Evolutionary conservation across 2,797 vertebrate genomes (phyloP).

Genomic region (Gadopsis bispinosus): DNA sequence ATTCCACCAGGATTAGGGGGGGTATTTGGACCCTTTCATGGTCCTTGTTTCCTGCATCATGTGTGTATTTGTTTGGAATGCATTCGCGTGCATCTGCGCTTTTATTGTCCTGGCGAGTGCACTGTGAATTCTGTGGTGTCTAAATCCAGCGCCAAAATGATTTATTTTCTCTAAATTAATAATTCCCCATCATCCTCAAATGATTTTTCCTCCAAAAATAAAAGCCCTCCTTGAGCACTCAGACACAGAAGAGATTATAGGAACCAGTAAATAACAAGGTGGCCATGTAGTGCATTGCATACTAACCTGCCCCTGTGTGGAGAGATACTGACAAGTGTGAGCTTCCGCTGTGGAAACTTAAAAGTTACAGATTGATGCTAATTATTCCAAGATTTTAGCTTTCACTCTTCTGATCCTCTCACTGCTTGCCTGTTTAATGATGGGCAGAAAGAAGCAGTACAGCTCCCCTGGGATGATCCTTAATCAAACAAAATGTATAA

Average conservation of each 20-base stretch:
- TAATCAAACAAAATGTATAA: slow-evolving; percentile 62
- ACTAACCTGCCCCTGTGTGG: slow-evolving; percentile 22
- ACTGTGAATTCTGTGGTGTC: slow-evolving; percentile 20
- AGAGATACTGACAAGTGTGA: slow-evolving; percentile 10
- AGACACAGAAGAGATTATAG: slow-evolving; percentile 21
- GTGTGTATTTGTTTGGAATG: slow-evolving; percentile 40
- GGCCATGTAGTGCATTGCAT: background rate
- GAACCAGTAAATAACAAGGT: slow-evolving; percentile 32
- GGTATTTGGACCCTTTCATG: slow-evolving; percentile 33
- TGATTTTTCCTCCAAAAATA: slow-evolving; percentile 6
- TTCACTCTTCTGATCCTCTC: slow-evolving; percentile 57
- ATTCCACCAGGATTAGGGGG: slow-evolving; percentile 45
- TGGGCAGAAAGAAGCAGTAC: slow-evolving; percentile 25
- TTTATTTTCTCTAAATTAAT: slow-evolving; percentile 46
- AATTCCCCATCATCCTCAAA: slow-evolving; percentile 44
- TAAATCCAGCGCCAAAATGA: slow-evolving; percentile 31
- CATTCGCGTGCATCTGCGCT: slow-evolving; percentile 43
- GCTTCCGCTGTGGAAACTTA: slow-evolving; percentile 22
- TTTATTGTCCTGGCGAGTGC: slow-evolving; percentile 34
- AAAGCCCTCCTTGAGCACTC: background rate
- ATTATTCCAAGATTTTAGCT: slow-evolving; percentile 49
- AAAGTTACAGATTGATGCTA: slow-evolving; percentile 44
- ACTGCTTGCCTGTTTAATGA: slow-evolving; percentile 54
- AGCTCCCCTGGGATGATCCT: slow-evolving; percentile 46
- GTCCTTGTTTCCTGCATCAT: slow-evolving; percentile 43